Conservation (phyloP, 2,113 vertebrate species). For the Galemys pyrenaicus region DNA sequence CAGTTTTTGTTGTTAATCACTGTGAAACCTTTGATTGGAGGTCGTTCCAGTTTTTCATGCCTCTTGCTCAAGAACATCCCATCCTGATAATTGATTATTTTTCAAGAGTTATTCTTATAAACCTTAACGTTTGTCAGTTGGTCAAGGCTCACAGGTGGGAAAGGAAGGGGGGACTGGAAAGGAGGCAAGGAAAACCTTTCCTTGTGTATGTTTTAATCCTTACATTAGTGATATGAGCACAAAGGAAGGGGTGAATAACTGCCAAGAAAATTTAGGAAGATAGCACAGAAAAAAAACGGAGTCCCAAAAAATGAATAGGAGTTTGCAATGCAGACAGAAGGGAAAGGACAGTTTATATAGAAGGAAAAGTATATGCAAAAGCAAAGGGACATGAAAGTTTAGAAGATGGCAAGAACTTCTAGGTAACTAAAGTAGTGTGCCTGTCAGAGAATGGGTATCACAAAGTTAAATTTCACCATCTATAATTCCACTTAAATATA, state of each 20-base stretch:
- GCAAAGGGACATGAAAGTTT: neutral
- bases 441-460: constrained; percentile 7
- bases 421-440: neutral
- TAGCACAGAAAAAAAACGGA: constrained; percentile 35
- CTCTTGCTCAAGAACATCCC: neutral
- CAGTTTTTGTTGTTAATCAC: constrained; percentile 44
- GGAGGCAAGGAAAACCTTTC: neutral
- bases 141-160: constrained; percentile 4
- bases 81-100: constrained; percentile 36
- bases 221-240: neutral
- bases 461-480: neutral
- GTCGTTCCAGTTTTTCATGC: neutral
- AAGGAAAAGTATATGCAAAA: constrained; percentile 26
- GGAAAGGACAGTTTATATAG: neutral
- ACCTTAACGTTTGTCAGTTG: constrained; percentile 2
- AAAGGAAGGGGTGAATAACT: neutral
- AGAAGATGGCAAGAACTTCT: constrained; percentile 3
- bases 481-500: neutral
- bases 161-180: neutral
- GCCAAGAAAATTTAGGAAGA: constrained; percentile 36
- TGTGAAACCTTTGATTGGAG: constrained; percentile 16
- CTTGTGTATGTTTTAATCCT: constrained; percentile 11
- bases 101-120: constrained; percentile 44
- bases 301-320: constrained; percentile 21
- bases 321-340: neutral